A percentile compares a stretch with the other conserved stretches of the same genome.
These are phyloP conservation scores for Tromatobia lineatoria DNA, from an alignment of 2,888 invertebrate genomes.

Conservation along the genomic window DNA sequence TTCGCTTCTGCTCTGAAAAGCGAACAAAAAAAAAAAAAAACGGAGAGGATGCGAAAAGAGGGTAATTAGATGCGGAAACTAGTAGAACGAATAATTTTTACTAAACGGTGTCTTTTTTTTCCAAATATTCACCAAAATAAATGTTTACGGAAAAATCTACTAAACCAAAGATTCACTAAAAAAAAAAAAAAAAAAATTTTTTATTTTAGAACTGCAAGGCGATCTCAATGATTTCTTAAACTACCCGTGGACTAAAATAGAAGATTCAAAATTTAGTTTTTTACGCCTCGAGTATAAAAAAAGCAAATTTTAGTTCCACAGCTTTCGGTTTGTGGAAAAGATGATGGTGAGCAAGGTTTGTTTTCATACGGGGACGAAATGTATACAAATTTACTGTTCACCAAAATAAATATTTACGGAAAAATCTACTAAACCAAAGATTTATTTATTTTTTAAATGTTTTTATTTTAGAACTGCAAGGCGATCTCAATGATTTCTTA, in stretches of 20 bases:
- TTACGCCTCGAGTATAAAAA: not conserved
- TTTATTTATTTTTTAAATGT: too few relatives aligned
- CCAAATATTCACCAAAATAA: not conserved
- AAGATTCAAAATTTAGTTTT: not conserved
- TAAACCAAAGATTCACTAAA: not conserved
- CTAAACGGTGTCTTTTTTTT: too few relatives aligned
- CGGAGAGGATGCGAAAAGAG: too few relatives aligned
- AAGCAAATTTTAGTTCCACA: not conserved
- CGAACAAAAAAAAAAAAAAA: not conserved
- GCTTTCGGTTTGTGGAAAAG: not conserved
- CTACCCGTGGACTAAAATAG: not conserved
- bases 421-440: too few relatives aligned
- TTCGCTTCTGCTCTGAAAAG: slow-evolving; percentile 12
- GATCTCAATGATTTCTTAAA: not conserved
- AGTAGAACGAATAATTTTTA: not conserved
- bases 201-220: not conserved
- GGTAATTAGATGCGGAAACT: not conserved
- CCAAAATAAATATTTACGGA: too few relatives aligned
- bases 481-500: not conserved
- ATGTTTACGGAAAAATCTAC: too few relatives aligned
- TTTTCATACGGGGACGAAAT: not conserved
- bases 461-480: not conserved
- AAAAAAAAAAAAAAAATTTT: not conserved
- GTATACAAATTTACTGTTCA: slow-evolving; percentile 22
- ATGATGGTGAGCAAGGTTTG: not conserved